Evolutionary conservation across 1,140 invertebrate species (phyloP).

Genomic region (Hypothenemus hampei): DNA sequence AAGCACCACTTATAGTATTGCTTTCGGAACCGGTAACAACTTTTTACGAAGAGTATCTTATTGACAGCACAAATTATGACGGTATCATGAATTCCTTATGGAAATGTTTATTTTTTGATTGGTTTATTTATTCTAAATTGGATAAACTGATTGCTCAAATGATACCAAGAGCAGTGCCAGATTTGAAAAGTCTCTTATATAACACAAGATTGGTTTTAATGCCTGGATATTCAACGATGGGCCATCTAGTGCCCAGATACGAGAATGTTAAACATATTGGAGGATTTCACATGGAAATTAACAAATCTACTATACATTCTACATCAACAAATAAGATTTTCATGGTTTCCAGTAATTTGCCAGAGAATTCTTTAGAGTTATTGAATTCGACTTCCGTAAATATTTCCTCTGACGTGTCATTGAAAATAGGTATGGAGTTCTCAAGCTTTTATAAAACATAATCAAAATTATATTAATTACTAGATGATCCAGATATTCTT

Average conservation of each 20-base stretch:
- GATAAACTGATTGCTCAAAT: not conserved
- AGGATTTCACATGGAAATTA: too few species aligned
- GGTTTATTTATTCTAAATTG: too few species aligned
- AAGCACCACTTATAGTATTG: slow-evolving; percentile 5
- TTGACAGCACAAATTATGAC: not conserved
- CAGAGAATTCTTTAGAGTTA: too few species aligned
- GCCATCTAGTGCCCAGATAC: slow-evolving; percentile 1
- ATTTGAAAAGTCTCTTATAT: slow-evolving; percentile 2
- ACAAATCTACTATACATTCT: too few species aligned
- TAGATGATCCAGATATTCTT: too few species aligned
- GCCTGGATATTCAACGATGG: not conserved
- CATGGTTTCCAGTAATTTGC: too few species aligned
- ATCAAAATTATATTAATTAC: too few species aligned
- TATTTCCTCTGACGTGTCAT: too few species aligned
- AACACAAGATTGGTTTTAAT: slow-evolving; percentile 7
- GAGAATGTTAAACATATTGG: slow-evolving; percentile 10
- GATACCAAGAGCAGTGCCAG: not conserved
- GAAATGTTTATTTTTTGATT: not conserved
- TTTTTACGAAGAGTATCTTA: slow-evolving; percentile 8
- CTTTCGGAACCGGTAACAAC: slow-evolving; percentile 2
- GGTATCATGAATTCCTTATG: not conserved
- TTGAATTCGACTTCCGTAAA: too few species aligned
- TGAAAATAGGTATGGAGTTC: too few species aligned
- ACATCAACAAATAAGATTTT: too few species aligned
- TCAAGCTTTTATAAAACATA: too few species aligned